Percentiles rank a stretch among this genome's conserved stretches.
Evolutionary conservation across 2,888 invertebrate genomes (phyloP).

Genomic region (Mycalesis mineus): DNA sequence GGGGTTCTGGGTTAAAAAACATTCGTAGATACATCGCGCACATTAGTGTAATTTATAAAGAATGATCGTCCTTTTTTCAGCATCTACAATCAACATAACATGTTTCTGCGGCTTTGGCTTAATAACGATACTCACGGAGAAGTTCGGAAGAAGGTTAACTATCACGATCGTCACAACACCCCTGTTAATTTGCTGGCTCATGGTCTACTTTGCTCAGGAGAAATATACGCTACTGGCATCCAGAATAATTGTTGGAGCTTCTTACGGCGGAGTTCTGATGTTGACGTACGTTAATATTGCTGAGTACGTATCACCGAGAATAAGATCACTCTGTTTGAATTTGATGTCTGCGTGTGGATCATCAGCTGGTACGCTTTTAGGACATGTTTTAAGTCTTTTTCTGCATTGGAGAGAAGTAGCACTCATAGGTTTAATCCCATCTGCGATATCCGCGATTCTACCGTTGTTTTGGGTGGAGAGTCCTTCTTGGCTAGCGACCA

Average conservation of each 20-base stretch:
- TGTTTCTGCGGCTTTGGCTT: slow-evolving; percentile 23
- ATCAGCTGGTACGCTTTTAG: slow-evolving; percentile 12
- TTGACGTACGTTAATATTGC: slow-evolving; percentile 16
- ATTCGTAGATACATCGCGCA: too few species aligned
- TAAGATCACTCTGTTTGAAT: slow-evolving; percentile 22
- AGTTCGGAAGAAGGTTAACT: slow-evolving; percentile 21
- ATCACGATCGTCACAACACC: slow-evolving; percentile 20
- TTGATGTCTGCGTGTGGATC: slow-evolving; percentile 16
- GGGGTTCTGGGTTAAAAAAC: too few species aligned
- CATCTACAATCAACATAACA: slow-evolving; percentile 25
- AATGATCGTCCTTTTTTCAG: slow-evolving; percentile 17
- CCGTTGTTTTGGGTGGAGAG: slow-evolving; percentile 29
- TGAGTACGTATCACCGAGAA: slow-evolving; percentile 26
- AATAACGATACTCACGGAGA: slow-evolving; percentile 18
- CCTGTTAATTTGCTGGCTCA: slow-evolving; percentile 22
- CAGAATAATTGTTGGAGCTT: slow-evolving; percentile 23
- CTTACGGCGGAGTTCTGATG: slow-evolving; percentile 20
- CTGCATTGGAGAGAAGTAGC: slow-evolving; percentile 27
- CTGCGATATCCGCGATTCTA: slow-evolving; percentile 16
- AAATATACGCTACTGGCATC: slow-evolving; percentile 16
- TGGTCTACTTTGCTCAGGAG: slow-evolving; percentile 25
- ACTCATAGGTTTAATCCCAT: slow-evolving; percentile 22
- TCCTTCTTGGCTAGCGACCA: slow-evolving; percentile 27
- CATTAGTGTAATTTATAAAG: too few species aligned
- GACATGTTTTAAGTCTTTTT: slow-evolving; percentile 23